Evolutionary conservation across 2,888 invertebrate species (phyloP).

Genomic region (Xiphydria camelus): DNA sequence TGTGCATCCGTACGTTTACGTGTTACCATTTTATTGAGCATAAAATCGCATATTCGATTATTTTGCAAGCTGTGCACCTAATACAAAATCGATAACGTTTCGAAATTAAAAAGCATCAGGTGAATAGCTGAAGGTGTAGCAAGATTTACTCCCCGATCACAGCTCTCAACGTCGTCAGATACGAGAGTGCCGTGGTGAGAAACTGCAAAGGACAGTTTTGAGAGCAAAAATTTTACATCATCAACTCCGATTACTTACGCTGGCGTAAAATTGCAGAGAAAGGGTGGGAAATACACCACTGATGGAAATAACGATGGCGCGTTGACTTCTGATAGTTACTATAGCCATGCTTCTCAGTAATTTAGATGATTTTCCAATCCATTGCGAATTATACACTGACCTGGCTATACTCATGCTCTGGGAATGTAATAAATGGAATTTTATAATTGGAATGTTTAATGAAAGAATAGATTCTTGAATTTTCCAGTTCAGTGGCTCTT

Average conservation of each 20-base stretch:
- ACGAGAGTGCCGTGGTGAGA: slow-evolving; percentile 17
- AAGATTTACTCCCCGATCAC: slow-evolving; percentile 14
- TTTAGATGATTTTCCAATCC: slow-evolving; percentile 25
- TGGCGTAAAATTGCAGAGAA: slow-evolving; percentile 26
- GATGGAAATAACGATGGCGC: slow-evolving; percentile 13
- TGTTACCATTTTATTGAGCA: too few species aligned
- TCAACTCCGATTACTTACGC: slow-evolving; percentile 21
- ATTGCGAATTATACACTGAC: slow-evolving; percentile 23
- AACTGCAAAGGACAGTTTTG: slow-evolving; percentile 18
- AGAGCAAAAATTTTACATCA: background rate
- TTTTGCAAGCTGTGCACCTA: too few species aligned
- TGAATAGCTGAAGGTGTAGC: too few species aligned
- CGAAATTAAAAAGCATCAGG: too few species aligned
- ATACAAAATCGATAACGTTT: too few species aligned
- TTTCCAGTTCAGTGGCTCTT: too few species aligned
- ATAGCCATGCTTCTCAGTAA: slow-evolving; percentile 10
- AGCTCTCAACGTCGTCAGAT: slow-evolving; percentile 25
- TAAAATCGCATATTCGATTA: too few species aligned
- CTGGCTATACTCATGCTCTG: slow-evolving; percentile 25
- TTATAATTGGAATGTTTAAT: too few species aligned
- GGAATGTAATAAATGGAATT: background rate
- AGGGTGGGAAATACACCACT: slow-evolving; percentile 19
- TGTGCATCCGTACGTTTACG: too few species aligned
- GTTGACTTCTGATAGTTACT: slow-evolving; percentile 12
- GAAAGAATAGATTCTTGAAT: too few species aligned